phyloP scores from a whole-genome alignment of 2,888 invertebrate species.

The Nymphalis polychloros region DNA sequence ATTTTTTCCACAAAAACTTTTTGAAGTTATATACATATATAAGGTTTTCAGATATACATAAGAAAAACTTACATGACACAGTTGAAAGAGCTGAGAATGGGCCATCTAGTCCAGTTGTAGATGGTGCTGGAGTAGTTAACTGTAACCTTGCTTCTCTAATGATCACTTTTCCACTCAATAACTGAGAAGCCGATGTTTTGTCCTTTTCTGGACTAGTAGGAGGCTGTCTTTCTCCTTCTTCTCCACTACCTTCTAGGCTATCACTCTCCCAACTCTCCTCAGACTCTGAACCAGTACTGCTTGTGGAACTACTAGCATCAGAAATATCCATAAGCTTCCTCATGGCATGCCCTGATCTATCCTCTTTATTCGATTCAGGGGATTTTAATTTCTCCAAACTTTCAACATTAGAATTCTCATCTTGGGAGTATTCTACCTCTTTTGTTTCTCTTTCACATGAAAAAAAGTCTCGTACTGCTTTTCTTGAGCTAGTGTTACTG shows the following conservation, averaged over 20 bases:
- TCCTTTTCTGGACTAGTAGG: conserved; percentile 76
- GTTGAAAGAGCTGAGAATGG: conserved; percentile 83
- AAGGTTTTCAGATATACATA: conserved; percentile 7
- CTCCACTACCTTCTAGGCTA: conserved; percentile 64
- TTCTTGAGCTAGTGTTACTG: conserved; percentile 53
- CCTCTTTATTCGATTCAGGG: conserved; percentile 63
- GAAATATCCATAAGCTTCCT: conserved; percentile 77
- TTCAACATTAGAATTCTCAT: conserved; percentile 71
- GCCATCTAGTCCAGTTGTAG: conserved; percentile 82
- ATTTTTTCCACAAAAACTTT: too few species aligned
- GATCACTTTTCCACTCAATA: conserved; percentile 85
- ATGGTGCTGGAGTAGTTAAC: conserved; percentile 73
- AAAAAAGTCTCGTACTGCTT: conserved; percentile 65
- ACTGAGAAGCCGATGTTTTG: conserved; percentile 71
- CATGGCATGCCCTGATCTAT: conserved; percentile 73
- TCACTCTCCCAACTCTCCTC: conserved; percentile 76
- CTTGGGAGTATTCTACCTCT: conserved; percentile 62
- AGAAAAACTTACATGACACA: conserved; percentile 64
- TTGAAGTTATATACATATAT: too few species aligned
- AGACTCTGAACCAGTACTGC: conserved; percentile 72
- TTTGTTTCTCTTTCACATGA: conserved; percentile 60
- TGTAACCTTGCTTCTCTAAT: conserved; percentile 86
- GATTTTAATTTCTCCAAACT: conserved; percentile 61
- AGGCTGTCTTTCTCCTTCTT: conserved; percentile 65
- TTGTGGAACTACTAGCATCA: conserved; percentile 74